These are phyloP conservation scores for Neodiprion virginianus DNA, from an alignment of 1,140 invertebrate species.

Conservation along the genomic window DNA sequence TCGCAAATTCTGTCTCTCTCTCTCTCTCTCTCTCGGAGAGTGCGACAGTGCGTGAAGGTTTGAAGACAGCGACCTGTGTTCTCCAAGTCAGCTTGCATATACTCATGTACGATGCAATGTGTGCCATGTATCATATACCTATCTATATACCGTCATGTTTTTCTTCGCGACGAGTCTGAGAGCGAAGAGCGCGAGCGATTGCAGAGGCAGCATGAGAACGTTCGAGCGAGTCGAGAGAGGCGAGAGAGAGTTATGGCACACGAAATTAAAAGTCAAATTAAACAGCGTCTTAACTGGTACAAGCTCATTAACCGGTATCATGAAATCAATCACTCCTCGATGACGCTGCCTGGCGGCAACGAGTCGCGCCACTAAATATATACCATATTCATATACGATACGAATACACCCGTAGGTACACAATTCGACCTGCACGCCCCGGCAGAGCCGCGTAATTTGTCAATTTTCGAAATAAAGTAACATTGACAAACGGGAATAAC, in stretches of 20 bases:
- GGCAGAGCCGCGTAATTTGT: background rate
- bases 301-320: conserved; percentile 28
- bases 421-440: background rate
- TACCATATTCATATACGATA: background rate
- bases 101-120: background rate
- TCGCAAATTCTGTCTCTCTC: background rate
- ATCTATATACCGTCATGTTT: background rate
- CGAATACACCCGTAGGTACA: background rate
- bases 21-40: background rate
- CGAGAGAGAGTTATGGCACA: background rate
- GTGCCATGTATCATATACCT: too few species aligned
- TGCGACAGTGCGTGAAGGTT: too few species aligned
- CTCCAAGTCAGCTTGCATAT: background rate
- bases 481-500: too few species aligned
- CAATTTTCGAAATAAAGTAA: too few species aligned
- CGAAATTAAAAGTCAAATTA: conserved; percentile 26
- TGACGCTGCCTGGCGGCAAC: conserved; percentile 7
- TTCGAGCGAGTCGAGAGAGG: background rate
- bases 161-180: background rate
- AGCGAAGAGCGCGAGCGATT: background rate
- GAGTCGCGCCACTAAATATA: conserved; percentile 21
- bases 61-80: too few species aligned
- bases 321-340: conserved; percentile 26
- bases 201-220: background rate
- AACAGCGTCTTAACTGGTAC: conserved; percentile 11